Evolutionary conservation across 64 coral and sea anemone genomes (phyloP).

Genomic region (Dendronephthya gigantea): DNA sequence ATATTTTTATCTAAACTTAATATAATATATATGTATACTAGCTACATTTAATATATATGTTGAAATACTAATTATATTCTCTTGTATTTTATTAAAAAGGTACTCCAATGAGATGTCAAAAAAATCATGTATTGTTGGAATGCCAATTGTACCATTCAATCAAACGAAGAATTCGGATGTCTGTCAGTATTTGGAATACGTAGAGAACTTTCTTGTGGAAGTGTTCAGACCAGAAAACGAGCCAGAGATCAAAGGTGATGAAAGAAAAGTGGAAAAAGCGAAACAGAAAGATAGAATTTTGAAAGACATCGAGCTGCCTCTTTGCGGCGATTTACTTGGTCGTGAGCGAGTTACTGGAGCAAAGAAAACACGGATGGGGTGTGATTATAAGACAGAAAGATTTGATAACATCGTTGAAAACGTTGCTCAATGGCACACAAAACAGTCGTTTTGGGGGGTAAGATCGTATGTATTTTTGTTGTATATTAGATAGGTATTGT

Average conservation of each 20-base stretch:
- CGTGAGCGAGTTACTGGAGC: constrained; percentile 26
- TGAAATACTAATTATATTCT: not conserved
- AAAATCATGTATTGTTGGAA: constrained; percentile 17
- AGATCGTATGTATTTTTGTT: not conserved
- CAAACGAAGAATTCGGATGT: constrained; percentile 23
- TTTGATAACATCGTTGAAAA: constrained; percentile 11
- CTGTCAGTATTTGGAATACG: not conserved
- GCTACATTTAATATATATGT: no score
- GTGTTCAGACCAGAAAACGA: not conserved
- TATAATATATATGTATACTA: no score
- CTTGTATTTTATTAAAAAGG: not conserved
- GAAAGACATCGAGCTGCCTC: constrained; percentile 12
- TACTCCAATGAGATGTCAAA: constrained; percentile 12
- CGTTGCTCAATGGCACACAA: constrained; percentile 3
- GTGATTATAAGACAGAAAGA: not conserved
- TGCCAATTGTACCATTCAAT: constrained; percentile 20
- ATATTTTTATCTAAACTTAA: no score
- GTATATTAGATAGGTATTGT: not conserved
- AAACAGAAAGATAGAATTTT: not conserved
- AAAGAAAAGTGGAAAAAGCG: not conserved
- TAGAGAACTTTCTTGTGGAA: not conserved
- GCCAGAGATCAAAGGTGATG: not conserved
- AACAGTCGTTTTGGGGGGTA: constrained; percentile 19
- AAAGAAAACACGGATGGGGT: constrained; percentile 3
- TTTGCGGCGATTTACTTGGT: constrained; percentile 17